Percentiles rank a stretch among this genome's conserved stretches.
Conservation (phyloP, 1,140 invertebrate genomes). For the Atta cephalotes region DNA sequence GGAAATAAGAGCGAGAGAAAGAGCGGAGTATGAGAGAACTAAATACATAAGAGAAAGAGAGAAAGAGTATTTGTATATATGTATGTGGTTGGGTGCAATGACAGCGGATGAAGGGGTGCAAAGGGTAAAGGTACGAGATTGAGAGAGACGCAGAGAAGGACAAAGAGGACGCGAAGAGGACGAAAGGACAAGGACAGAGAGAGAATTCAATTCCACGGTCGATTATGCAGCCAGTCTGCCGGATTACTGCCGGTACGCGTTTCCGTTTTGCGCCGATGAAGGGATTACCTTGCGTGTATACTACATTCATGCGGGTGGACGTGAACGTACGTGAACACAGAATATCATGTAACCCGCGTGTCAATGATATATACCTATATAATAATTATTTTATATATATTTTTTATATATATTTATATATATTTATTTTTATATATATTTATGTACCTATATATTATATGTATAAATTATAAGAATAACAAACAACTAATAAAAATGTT, state of each 20-base stretch:
- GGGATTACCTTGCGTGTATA: conserved; percentile 74
- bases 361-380: not conserved
- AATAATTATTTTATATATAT: not conserved
- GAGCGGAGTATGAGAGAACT: conserved; percentile 10
- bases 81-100: not conserved
- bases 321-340: conserved; percentile 24
- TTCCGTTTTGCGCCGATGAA: conserved; percentile 77
- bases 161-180: conserved; percentile 44
- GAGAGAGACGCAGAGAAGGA: conserved; percentile 18
- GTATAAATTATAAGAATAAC: not conserved
- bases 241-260: conserved; percentile 77
- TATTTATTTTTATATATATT: too few relatives aligned
- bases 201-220: conserved; percentile 82
- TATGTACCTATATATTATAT: not conserved
- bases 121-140: conserved; percentile 38
- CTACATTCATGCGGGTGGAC: conserved; percentile 56
- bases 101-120: conserved; percentile 12
- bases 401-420: too few relatives aligned
- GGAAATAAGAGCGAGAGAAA: not conserved
- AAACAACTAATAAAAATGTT: too few relatives aligned
- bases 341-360: not conserved
- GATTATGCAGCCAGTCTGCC: conserved; percentile 77
- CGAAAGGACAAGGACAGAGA: conserved; percentile 77
- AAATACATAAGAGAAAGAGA: conserved; percentile 72
- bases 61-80: conserved; percentile 60